phyloP scores from a whole-genome alignment of 2,797 vertebrate species.

The Cirrhinus mrigala region DNA sequence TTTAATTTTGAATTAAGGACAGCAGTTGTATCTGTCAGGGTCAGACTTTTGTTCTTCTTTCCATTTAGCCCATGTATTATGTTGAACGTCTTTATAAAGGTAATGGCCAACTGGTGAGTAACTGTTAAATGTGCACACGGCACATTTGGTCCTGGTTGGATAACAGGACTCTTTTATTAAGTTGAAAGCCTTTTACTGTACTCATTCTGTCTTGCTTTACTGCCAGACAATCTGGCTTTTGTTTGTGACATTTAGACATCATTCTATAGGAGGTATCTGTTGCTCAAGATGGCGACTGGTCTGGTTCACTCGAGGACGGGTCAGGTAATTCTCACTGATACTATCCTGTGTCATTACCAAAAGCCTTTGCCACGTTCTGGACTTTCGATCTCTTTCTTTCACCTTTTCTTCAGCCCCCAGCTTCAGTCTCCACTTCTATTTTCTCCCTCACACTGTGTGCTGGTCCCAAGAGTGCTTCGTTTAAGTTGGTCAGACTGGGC shows the following conservation, averaged over 20 bases:
- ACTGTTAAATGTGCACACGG: constrained; percentile 6
- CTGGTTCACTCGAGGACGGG: constrained; percentile 46
- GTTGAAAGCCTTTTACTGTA: constrained; percentile 37
- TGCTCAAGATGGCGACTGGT: constrained; percentile 29
- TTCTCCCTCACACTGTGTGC: constrained; percentile 17
- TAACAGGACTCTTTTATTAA: constrained; percentile 46
- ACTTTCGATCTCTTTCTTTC: constrained; percentile 12
- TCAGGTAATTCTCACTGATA: constrained; percentile 45
- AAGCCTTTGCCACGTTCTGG: constrained; percentile 28
- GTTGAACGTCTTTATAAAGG: neutral
- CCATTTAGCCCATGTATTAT: neutral
- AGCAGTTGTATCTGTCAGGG: neutral
- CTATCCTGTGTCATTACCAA: constrained; percentile 27
- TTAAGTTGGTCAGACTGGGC: constrained; percentile 33
- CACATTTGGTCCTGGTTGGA: constrained; percentile 9
- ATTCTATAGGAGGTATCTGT: constrained; percentile 54
- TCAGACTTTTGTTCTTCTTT: constrained; percentile 1
- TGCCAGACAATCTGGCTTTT: constrained; percentile 54
- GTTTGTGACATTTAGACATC: constrained; percentile 55
- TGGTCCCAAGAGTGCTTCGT: neutral
- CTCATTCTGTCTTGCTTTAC: constrained; percentile 35
- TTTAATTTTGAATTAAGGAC: neutral
- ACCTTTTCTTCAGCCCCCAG: constrained; percentile 1
- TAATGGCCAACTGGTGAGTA: neutral
- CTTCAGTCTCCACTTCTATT: neutral